phyloP scores from a whole-genome alignment of 2,113 vertebrate species.

The Osmerus eperlanus region DNA sequence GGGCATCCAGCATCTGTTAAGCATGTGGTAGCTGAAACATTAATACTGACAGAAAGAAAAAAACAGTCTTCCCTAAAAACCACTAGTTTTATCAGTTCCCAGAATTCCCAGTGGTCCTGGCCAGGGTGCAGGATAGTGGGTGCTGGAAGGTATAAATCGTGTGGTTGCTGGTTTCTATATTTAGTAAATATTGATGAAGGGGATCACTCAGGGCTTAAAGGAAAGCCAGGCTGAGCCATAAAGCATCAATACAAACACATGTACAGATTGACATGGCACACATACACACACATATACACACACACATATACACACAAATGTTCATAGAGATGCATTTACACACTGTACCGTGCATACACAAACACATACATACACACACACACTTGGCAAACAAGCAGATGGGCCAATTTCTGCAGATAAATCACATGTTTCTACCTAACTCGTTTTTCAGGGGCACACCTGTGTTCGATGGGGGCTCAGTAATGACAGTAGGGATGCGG shows the following conservation, averaged over 20 bases:
- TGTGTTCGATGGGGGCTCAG: constrained; percentile 20
- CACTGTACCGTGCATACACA: constrained; percentile 20
- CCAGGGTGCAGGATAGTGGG: constrained; percentile 32
- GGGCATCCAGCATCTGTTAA: no score
- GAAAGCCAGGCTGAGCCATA: constrained; percentile 13
- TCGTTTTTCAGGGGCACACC: constrained; percentile 55
- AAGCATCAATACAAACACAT: no score
- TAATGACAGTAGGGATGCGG: no score
- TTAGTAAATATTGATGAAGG: constrained; percentile 46
- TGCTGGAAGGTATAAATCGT: constrained; percentile 18
- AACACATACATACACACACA: constrained; percentile 15
- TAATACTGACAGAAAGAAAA: not conserved
- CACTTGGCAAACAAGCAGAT: constrained; percentile 50
- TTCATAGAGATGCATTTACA: not conserved
- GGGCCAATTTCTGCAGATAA: constrained; percentile 26
- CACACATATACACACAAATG: not conserved
- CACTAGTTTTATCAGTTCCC: not conserved
- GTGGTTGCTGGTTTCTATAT: constrained; percentile 45
- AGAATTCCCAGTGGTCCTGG: constrained; percentile 17
- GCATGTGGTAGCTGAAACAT: not conserved
- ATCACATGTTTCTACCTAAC: no score
- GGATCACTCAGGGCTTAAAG: constrained; percentile 38
- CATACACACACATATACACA: not conserved
- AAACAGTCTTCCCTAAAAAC: not conserved
- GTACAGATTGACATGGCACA: not conserved